Evolutionary conservation across 2,797 vertebrate genomes (phyloP).

Genomic region (Brachyrhaphis roseni): DNA sequence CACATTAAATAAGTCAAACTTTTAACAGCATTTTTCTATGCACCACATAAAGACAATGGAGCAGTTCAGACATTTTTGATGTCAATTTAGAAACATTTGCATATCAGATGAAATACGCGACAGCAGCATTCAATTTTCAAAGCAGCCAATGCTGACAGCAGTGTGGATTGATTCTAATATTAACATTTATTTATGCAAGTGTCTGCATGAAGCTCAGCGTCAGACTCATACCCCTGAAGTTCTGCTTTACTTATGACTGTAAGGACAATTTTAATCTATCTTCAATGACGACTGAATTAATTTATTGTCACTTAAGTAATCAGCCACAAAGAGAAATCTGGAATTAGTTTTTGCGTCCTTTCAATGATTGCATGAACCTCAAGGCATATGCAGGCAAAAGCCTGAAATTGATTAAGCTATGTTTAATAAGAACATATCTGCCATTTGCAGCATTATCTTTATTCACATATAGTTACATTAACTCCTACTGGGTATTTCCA

Average conservation of each 20-base stretch:
- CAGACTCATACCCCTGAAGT: constrained; percentile 33
- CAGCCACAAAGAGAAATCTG: constrained; percentile 15
- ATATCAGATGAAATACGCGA: constrained; percentile 57
- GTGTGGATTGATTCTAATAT: constrained; percentile 52
- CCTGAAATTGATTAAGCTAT: constrained; percentile 13
- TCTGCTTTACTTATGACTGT: constrained; percentile 22
- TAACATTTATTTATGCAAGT: constrained; percentile 46
- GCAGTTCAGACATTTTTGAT: constrained; percentile 47
- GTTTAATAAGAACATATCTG: constrained; percentile 11
- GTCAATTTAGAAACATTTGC: constrained; percentile 54
- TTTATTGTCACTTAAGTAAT: constrained; percentile 34
- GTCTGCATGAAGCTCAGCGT: constrained; percentile 13
- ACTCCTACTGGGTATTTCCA: background rate
- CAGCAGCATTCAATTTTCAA: constrained; percentile 47
- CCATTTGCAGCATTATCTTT: background rate
- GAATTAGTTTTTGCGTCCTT: constrained; percentile 33
- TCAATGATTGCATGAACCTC: constrained; percentile 25
- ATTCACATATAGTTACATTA: background rate
- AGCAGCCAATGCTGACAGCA: constrained; percentile 46
- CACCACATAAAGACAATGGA: constrained; percentile 36
- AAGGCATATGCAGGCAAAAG: constrained; percentile 13
- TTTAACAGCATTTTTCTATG: constrained; percentile 9
- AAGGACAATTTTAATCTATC: constrained; percentile 34
- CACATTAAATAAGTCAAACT: constrained; percentile 33
- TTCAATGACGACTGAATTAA: constrained; percentile 21